phyloP scores from a whole-genome alignment of 2,797 vertebrate genomes.

The Crenichthys baileyi region DNA sequence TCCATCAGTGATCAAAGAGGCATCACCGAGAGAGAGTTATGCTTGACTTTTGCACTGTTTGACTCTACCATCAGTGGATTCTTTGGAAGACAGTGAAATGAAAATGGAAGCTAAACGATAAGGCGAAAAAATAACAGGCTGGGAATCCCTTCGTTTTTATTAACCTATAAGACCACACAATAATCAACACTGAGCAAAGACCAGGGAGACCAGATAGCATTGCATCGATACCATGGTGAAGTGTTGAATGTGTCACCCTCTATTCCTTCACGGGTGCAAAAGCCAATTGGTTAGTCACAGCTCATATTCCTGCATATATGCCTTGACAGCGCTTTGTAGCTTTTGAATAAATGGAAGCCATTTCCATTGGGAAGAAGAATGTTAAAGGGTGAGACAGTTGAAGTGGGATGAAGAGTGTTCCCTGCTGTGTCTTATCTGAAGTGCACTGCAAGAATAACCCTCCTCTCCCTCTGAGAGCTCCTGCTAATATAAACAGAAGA shows the following conservation, averaged over 20 bases:
- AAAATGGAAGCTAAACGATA: slow-evolving; percentile 37
- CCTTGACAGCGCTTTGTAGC: slow-evolving; percentile 37
- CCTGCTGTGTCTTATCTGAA: slow-evolving; percentile 72
- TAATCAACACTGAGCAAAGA: slow-evolving; percentile 32
- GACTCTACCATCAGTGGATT: slow-evolving; percentile 36
- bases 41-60: slow-evolving; percentile 32
- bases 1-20: slow-evolving; percentile 25
- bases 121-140: slow-evolving; percentile 37
- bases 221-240: slow-evolving; percentile 14
- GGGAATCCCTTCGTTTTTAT: slow-evolving; percentile 58
- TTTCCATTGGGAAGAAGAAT: slow-evolving; percentile 60
- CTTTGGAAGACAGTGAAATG: slow-evolving; percentile 52
- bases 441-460: slow-evolving; percentile 55
- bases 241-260: slow-evolving; percentile 20
- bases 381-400: slow-evolving; percentile 62
- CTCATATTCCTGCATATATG: slow-evolving; percentile 48
- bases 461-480: slow-evolving; percentile 49
- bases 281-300: slow-evolving; percentile 49
- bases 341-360: slow-evolving; percentile 56
- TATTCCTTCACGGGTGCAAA: slow-evolving; percentile 41
- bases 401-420: slow-evolving; percentile 63
- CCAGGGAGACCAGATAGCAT: not conserved
- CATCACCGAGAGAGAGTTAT: slow-evolving; percentile 28
- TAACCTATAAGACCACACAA: slow-evolving; percentile 38
- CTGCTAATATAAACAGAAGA: slow-evolving; percentile 40